Base-by-base conservation (phyloP, 2,888 invertebrate species). In the Hipparchia sbordonii region DNA sequence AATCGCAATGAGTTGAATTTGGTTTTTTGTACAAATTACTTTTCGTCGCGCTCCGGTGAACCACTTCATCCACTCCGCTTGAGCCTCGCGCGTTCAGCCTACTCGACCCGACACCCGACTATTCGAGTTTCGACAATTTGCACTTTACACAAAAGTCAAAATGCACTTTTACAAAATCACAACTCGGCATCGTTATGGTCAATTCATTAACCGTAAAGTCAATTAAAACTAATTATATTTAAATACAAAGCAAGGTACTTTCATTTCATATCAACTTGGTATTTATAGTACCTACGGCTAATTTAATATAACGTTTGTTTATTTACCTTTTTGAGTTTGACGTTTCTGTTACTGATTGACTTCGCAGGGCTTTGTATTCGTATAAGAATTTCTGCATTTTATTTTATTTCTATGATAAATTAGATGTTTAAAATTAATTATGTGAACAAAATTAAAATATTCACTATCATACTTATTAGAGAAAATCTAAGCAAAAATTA, bases 1-100 rank as follows among this genome's bases (percentile, higher is more conserved):
- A 87, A 88, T 92, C 89, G 92, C 92, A 91, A 92, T 91, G 89
- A 91, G 91, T 84, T 92, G 91, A 90, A 92, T 92, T 93, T 87
- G 81, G 89, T 92, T 93, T 93, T 93, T 93, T 92, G 88, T 91
- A 88, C 90, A 93, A 92, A 92, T 93, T 92, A 91, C 90, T 91
- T 92, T 91, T 92, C 90, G 93, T 93, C 87, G 88, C 93, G 93
- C 90, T 93, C 88, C 90, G 92, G 83, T 91, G 91, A 88, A 86
- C 89, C 86, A 91, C 91, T 90, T 88, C 89, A 88, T 86, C 87
- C 87, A 86, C 85, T 6, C 80, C 84, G 83, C 85, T 81, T 84
- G 87, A 84, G 83, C 84, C 84, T 84, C 86, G 84, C 80, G 74
- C 74, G 70, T 76, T 72, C 67, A 67, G 67, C 56, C 67, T 67